These are phyloP conservation scores for Oreohelix idahoensis DNA, from an alignment of 1,140 invertebrate species.

Conservation along the genomic window DNA sequence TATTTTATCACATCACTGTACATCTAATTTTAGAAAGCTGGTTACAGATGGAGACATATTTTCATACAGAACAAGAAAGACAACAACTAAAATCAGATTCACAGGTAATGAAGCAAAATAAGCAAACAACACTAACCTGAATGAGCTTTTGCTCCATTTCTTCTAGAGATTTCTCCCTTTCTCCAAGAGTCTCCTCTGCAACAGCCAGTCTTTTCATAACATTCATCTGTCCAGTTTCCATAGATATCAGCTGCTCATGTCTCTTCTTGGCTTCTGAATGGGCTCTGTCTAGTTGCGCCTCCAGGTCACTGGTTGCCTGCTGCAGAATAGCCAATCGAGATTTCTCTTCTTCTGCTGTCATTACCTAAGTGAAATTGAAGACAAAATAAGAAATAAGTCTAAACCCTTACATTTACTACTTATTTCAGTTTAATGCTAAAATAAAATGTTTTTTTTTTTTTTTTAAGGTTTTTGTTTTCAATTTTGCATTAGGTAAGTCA, in stretches of 20 bases:
- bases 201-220: conserved; percentile 69
- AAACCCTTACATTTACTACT: too few relatives aligned
- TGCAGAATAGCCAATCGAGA: conserved; percentile 57
- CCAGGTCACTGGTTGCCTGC: conserved; percentile 67
- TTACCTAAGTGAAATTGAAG: conserved; percentile 37
- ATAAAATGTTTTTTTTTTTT: too few relatives aligned
- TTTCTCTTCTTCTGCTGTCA: conserved; percentile 72
- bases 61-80: too few relatives aligned
- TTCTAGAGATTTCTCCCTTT: conserved; percentile 72
- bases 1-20: too few relatives aligned
- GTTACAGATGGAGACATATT: too few relatives aligned
- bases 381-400: too few relatives aligned
- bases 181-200: conserved; percentile 69
- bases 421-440: too few relatives aligned
- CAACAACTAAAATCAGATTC: too few relatives aligned
- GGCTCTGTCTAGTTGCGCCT: conserved; percentile 68
- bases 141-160: conserved; percentile 66
- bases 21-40: too few relatives aligned
- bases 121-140: conserved; percentile 49
- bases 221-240: conserved; percentile 72
- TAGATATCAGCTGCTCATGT: conserved; percentile 60
- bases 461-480: too few relatives aligned
- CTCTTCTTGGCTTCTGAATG: conserved; percentile 69
- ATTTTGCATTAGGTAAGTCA: too few relatives aligned
- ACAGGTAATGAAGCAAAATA: too few relatives aligned